Evolutionary conservation across 2,797 vertebrate species (phyloP).

Genomic region (Coranthus polyacanthus): DNA sequence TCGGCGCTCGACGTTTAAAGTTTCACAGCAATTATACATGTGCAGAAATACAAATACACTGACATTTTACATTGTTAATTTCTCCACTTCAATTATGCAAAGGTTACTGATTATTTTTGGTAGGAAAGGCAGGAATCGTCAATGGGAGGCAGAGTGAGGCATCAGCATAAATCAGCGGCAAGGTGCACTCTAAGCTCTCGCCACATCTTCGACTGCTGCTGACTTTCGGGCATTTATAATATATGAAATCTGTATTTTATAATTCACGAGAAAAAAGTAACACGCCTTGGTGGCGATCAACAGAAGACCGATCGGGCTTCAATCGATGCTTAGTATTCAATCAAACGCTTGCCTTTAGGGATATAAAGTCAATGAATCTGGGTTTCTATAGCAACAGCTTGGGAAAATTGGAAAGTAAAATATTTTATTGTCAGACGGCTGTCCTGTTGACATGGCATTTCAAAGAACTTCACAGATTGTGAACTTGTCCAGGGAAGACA

Average conservation of each 20-base stretch:
- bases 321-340: conserved; percentile 23
- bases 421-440: conserved; percentile 36
- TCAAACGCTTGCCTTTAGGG: conserved; percentile 30
- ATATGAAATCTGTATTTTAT: conserved; percentile 76
- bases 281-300: conserved; percentile 67
- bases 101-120: conserved; percentile 37
- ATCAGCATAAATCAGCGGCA: conserved; percentile 58
- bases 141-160: conserved; percentile 38
- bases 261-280: conserved; percentile 78
- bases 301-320: conserved; percentile 34
- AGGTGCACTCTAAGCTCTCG: conserved; percentile 59
- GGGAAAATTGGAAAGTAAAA: conserved; percentile 19
- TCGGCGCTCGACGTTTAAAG: conserved; percentile 16
- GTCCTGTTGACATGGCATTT: conserved; percentile 56
- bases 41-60: conserved; percentile 31
- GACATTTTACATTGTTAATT: conserved; percentile 32
- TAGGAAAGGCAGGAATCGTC: conserved; percentile 31
- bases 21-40: conserved; percentile 38
- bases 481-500: conserved; percentile 47
- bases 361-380: conserved; percentile 48
- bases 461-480: conserved; percentile 52
- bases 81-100: conserved; percentile 45
- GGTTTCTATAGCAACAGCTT: conserved; percentile 64
- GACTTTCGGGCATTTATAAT: conserved; percentile 79
- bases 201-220: conserved; percentile 63